Conservation (phyloP, 2,888 invertebrate species). For the Omphaloscelis lunosa region DNA sequence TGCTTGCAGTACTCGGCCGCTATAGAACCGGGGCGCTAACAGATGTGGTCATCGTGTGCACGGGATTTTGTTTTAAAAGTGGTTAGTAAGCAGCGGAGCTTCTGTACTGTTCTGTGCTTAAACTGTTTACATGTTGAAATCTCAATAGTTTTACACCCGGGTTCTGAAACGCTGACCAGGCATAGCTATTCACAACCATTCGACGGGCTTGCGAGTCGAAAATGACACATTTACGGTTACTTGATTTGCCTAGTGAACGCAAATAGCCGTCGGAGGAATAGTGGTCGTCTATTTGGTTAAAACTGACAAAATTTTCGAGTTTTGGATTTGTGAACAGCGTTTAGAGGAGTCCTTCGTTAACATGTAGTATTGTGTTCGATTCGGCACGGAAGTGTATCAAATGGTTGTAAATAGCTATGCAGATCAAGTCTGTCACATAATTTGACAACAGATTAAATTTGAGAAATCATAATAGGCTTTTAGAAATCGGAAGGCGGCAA, state of each 20-base stretch:
- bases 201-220: not conserved
- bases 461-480: not conserved
- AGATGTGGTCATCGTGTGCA: too few relatives aligned
- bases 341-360: not conserved
- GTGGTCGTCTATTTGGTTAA: not conserved
- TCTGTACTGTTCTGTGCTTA: not conserved
- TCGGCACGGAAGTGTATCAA: not conserved
- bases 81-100: not conserved
- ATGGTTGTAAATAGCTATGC: not conserved
- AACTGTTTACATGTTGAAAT: slow-evolving; percentile 34
- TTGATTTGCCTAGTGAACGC: not conserved
- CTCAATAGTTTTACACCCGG: slow-evolving; percentile 22
- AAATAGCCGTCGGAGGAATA: not conserved
- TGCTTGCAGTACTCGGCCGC: too few relatives aligned
- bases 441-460: not conserved
- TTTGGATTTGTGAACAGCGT: not conserved
- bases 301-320: not conserved
- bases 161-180: not conserved
- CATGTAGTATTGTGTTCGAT: not conserved
- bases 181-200: not conserved
- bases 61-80: too few relatives aligned
- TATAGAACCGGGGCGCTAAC: too few relatives aligned
- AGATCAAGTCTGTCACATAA: not conserved
- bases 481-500: slow-evolving; percentile 2
- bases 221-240: not conserved